Evolutionary conservation across 2,888 invertebrate genomes (phyloP).

Genomic region (Sipunculus nudus): DNA sequence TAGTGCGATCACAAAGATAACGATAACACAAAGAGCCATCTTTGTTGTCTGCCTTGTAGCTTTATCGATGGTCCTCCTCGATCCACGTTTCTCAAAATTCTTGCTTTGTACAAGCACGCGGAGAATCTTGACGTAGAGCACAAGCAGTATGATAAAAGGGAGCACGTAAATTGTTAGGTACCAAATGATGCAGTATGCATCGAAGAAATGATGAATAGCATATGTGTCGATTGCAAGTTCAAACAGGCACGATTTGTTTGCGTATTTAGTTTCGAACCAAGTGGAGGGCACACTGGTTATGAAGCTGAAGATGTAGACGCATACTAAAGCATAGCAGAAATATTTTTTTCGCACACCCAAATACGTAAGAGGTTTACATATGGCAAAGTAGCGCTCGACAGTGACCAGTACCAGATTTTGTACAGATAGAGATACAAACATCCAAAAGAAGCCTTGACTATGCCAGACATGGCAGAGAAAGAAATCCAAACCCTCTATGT

Average conservation of each 20-base stretch:
- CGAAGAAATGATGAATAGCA: constrained; percentile 23
- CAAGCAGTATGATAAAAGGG: constrained; percentile 26
- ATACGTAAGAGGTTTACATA: constrained; percentile 12
- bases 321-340: neutral
- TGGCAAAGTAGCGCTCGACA: constrained; percentile 31
- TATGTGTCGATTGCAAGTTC: constrained; percentile 28
- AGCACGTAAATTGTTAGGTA: constrained; percentile 30
- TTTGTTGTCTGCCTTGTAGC: constrained; percentile 29
- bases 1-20: constrained; percentile 30
- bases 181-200: constrained; percentile 29
- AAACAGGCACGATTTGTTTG: constrained; percentile 14
- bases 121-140: constrained; percentile 24
- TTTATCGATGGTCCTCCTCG: constrained; percentile 19
- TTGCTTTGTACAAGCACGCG: constrained; percentile 9
- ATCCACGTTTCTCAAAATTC: constrained; percentile 14
- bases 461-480: constrained; percentile 36
- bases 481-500: constrained; percentile 20
- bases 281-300: too few species aligned
- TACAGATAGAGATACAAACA: constrained; percentile 29
- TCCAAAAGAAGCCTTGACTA: constrained; percentile 37
- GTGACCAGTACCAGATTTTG: constrained; percentile 34
- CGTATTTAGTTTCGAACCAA: neutral
- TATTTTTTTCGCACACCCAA: neutral
- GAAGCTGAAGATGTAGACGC: neutral
- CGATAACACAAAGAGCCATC: constrained; percentile 32